A percentile compares a stretch with the other conserved stretches of the same genome.
phyloP scores from a whole-genome alignment of 2,113 vertebrate species.

The Sturnira hondurensis region DNA sequence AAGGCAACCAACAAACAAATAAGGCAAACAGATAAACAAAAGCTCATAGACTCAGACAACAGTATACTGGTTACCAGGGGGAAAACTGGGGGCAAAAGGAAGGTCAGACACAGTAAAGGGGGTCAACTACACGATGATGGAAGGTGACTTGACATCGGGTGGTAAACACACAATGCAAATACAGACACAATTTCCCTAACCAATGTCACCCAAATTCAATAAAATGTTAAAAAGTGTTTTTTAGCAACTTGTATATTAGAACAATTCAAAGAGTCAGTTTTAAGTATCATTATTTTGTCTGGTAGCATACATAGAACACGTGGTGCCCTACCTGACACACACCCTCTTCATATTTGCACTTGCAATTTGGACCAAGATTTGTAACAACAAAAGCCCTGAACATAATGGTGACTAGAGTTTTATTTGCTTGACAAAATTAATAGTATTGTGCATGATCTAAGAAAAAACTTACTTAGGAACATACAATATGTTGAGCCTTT shows the following conservation, averaged over 20 bases:
- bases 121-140: background rate
- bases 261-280: background rate
- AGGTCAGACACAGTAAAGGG: background rate
- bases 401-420: background rate
- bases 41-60: background rate
- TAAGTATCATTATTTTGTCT: background rate
- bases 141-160: background rate
- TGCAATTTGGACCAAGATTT: slow-evolving; percentile 1
- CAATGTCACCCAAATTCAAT: background rate
- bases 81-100: background rate
- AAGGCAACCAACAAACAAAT: background rate
- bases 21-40: background rate
- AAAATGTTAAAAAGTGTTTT: background rate
- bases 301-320: background rate
- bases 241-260: background rate
- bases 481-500: background rate
- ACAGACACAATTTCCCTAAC: background rate
- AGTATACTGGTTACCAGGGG: background rate
- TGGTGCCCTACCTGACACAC: background rate
- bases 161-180: background rate
- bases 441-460: background rate
- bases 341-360: background rate
- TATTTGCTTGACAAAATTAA: background rate
- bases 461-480: background rate
- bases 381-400: background rate